These are phyloP conservation scores for Oreochromis niloticus DNA, from an alignment of 2,113 vertebrate species.

Conservation along the genomic window DNA sequence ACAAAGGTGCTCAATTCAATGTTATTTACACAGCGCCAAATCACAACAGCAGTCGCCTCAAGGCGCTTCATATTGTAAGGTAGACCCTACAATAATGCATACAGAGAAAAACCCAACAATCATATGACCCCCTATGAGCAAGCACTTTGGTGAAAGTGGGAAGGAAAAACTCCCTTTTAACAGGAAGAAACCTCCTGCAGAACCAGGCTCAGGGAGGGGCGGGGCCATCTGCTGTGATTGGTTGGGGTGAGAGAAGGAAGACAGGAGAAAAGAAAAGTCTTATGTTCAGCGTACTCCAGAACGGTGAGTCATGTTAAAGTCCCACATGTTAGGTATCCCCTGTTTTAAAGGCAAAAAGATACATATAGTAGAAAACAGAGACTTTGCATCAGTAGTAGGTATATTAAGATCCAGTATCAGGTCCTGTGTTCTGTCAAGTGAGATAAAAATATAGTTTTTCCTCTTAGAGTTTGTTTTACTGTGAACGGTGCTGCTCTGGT, in stretches of 20 bases:
- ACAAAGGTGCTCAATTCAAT: background rate
- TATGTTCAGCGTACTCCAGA: background rate
- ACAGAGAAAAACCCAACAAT: background rate
- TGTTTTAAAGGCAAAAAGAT: background rate
- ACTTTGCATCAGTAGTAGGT: background rate
- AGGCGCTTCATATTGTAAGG: too few species aligned
- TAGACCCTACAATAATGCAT: accelerated
- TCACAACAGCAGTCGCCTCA: too few species aligned
- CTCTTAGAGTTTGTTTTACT: background rate
- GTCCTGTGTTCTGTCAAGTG: accelerated
- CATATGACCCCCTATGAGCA: background rate
- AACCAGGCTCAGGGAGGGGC: background rate
- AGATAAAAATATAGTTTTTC: background rate
- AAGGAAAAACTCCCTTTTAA: background rate
- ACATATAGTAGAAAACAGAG: accelerated
- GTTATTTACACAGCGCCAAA: too few species aligned
- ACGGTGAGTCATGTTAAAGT: background rate
- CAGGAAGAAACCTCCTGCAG: background rate
- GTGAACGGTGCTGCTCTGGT: background rate
- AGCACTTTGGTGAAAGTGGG: accelerated
- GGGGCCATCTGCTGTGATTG: background rate
- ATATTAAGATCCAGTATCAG: background rate
- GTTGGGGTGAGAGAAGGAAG: background rate
- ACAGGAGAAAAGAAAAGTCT: background rate
- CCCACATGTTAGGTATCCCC: background rate